phyloP scores from a whole-genome alignment of 1,140 invertebrate genomes.

The Eriocheir sinensis region DNA sequence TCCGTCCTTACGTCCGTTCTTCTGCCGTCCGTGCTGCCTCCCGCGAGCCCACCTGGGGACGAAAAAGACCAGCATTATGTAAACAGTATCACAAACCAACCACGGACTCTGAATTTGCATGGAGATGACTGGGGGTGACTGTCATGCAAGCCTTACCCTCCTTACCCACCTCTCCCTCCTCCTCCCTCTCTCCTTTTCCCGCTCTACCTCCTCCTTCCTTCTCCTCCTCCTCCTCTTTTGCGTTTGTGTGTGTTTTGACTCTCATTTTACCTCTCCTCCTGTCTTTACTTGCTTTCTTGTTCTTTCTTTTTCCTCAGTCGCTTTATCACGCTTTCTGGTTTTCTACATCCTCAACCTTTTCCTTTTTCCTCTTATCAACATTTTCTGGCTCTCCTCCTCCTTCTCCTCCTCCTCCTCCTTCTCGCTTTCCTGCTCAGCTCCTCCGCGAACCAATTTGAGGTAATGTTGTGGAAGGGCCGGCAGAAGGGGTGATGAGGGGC shows the following conservation, averaged over 20 bases:
- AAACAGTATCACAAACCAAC: slow-evolving; percentile 51
- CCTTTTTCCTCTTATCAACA: background rate
- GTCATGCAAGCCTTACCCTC: background rate
- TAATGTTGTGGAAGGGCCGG: background rate
- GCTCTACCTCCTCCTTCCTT: background rate
- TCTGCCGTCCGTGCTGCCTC: background rate
- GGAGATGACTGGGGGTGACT: background rate
- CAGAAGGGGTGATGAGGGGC: too few relatives aligned
- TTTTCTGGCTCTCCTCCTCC: background rate
- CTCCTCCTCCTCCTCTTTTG: background rate
- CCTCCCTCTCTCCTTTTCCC: background rate
- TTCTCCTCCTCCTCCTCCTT: background rate
- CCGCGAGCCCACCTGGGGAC: slow-evolving; percentile 44
- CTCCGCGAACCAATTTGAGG: background rate
- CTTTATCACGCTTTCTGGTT: background rate
- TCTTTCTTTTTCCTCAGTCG: background rate
- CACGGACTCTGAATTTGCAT: slow-evolving; percentile 49
- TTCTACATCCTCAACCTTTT: background rate
- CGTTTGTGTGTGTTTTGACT: too few relatives aligned
- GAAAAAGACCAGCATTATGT: slow-evolving; percentile 50
- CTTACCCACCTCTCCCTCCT: background rate
- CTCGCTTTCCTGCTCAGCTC: background rate
- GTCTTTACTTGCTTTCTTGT: background rate
- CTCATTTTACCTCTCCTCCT: background rate
- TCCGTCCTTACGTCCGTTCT: background rate